Conservation (phyloP, 1,140 invertebrate species). For the Lepidostoma basale region DNA sequence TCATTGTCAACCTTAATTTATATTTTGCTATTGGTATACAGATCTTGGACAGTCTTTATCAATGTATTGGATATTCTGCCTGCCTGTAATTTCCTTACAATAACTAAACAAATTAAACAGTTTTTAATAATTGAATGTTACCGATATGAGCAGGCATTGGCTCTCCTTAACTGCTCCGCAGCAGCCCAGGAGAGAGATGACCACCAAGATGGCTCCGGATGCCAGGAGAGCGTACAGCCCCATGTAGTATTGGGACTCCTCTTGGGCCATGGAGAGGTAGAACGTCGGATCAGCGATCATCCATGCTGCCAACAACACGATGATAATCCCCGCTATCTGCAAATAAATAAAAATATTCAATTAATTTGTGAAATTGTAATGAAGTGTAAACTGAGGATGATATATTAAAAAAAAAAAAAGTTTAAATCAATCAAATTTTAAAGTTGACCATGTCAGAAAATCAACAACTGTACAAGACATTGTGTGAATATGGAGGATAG, state of each 20-base stretch:
- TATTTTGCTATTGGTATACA: no score
- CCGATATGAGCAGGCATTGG: conserved; percentile 83
- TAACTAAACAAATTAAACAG: not conserved
- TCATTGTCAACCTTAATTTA: no score
- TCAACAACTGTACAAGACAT: no score
- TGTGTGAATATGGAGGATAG: no score
- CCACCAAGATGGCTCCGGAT: conserved; percentile 78
- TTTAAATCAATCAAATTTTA: no score
- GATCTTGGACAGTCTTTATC: no score
- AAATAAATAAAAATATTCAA: conserved; percentile 48
- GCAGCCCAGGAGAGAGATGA: conserved; percentile 89
- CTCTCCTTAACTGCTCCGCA: conserved; percentile 88
- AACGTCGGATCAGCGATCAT: conserved; percentile 78
- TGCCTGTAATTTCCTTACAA: no score
- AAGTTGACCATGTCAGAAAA: no score
- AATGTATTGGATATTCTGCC: no score
- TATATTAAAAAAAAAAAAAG: no score
- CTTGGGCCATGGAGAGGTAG: conserved; percentile 71
- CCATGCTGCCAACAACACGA: conserved; percentile 73
- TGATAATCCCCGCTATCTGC: conserved; percentile 74
- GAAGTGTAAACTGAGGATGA: no score
- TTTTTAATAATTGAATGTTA: conserved; percentile 53
- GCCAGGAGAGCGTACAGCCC: conserved; percentile 78
- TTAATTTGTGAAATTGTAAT: conserved; percentile 3
- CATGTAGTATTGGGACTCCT: conserved; percentile 71